phyloP scores from a whole-genome alignment of 1,140 invertebrate species.

The Andricus grossulariae region DNA sequence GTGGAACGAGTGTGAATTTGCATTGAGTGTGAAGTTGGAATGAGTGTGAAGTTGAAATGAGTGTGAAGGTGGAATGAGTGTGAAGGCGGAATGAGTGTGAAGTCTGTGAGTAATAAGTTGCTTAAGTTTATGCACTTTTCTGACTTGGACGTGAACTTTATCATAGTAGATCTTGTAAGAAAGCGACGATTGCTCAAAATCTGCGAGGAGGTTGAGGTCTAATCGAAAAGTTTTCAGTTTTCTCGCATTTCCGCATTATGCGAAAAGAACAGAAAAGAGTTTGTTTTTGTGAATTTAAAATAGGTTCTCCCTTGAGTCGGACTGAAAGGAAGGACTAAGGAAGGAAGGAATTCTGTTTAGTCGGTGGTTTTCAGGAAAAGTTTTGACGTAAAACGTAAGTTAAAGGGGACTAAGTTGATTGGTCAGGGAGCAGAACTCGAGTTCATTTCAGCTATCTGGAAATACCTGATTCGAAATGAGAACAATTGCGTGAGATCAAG shows the following conservation, averaged over 20 bases:
- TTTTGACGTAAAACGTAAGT: slow-evolving; percentile 18
- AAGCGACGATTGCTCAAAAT: slow-evolving; percentile 21
- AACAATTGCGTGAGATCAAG: slow-evolving; percentile 3
- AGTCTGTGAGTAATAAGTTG: no score
- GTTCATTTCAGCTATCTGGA: neutral
- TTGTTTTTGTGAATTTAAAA: slow-evolving; percentile 30
- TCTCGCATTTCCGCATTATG: slow-evolving; percentile 23
- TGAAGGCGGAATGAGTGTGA: no score
- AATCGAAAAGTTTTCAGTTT: slow-evolving; percentile 32
- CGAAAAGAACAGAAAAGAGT: slow-evolving; percentile 27
- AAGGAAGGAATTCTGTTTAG: slow-evolving; percentile 11
- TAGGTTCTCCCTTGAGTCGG: slow-evolving; percentile 11
- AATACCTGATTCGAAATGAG: neutral
- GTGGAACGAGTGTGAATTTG: no score
- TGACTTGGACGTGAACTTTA: neutral
- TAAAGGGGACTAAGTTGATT: slow-evolving; percentile 10
- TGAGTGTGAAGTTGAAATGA: no score
- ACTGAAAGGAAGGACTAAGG: neutral
- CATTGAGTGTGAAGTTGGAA: no score
- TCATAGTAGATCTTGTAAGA: neutral
- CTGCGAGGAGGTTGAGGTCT: slow-evolving; percentile 21
- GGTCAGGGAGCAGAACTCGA: slow-evolving; percentile 18
- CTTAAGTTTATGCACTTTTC: no score
- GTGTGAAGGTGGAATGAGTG: no score
- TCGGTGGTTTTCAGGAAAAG: slow-evolving; percentile 10